Evolutionary conservation across 2,888 invertebrate genomes (phyloP), one percentile per base, ranked within the genome.

Genomic region (Morinoia aosen): DNA sequence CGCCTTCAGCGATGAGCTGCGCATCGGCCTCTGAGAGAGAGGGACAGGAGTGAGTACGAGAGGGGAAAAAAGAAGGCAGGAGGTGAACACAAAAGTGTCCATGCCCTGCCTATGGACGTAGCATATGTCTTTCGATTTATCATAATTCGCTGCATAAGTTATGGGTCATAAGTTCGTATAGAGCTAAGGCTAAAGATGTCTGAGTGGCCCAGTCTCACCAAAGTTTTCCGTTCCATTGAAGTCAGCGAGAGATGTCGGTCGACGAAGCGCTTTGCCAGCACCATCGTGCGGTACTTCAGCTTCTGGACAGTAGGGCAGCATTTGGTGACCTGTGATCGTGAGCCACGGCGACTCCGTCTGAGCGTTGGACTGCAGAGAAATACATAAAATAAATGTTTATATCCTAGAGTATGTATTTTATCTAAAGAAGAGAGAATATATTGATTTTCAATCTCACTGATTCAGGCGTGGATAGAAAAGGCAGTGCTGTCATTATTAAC

Each of bases 281-380:
- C 39, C 64, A 5, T 58, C 33, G n/a, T 58, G 57, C 39, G 95
- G 58, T 3, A n/a, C n/a, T 56, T 96, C 95, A 2, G 95, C 91
- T 14, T 94, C 95, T n/a, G 56, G 61, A 95, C 96, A 96, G 96
- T 96, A 96, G 56, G 88, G 58, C 40, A 39, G 33, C 14, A 94
- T 88, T 56, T 90, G 95, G 95, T 95, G 95, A 14, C 95, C 76
- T 11, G 96, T 96, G 76, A 96, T 95, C 12, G 88, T 95, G 58
- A 95, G 94, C 96, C 96, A 96, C 8, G 96, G 96, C 1, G 96
- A 96, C 25, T 93, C 57, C 57, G 93, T 57, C 57, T 48, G 57
- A 16, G 93, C 93, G 93, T 93, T 93, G 56, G 39, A 91, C 95
- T 88, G 61, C 8, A 57, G 57, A 25, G 11, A 33, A 93, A 57